Conservation (phyloP, 2,888 invertebrate genomes). For the Heteromurus nitidus region DNA sequence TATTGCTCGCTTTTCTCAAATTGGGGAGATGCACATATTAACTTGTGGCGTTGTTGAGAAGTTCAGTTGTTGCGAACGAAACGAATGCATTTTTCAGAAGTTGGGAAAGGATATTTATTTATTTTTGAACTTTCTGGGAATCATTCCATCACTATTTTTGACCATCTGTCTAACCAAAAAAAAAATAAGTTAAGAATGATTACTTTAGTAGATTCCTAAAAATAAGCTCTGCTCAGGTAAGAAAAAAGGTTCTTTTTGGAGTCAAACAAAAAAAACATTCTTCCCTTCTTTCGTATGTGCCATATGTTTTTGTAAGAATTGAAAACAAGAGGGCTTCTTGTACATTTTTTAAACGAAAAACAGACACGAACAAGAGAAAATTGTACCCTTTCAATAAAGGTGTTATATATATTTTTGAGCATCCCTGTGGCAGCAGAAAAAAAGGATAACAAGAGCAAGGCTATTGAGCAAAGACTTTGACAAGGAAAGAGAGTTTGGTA, state of each 20-base stretch:
- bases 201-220: background rate
- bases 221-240: background rate
- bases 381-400: background rate
- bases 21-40: too few relatives aligned
- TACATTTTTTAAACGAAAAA: background rate
- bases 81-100: background rate
- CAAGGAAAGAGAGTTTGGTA: too few relatives aligned
- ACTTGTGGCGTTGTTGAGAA: too few relatives aligned
- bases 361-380: background rate
- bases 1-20: too few relatives aligned
- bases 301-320: constrained; percentile 7
- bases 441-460: background rate
- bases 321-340: background rate
- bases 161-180: constrained; percentile 26
- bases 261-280: background rate
- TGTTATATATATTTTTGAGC: background rate
- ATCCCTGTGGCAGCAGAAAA: background rate
- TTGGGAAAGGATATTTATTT: background rate
- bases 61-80: too few relatives aligned
- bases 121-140: background rate
- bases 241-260: background rate
- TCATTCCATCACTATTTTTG: background rate
- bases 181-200: too few relatives aligned
- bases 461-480: background rate
- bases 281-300: background rate